Evolutionary conservation across 2,113 vertebrate genomes (phyloP).

Genomic region (Bolborhynchus lineola): DNA sequence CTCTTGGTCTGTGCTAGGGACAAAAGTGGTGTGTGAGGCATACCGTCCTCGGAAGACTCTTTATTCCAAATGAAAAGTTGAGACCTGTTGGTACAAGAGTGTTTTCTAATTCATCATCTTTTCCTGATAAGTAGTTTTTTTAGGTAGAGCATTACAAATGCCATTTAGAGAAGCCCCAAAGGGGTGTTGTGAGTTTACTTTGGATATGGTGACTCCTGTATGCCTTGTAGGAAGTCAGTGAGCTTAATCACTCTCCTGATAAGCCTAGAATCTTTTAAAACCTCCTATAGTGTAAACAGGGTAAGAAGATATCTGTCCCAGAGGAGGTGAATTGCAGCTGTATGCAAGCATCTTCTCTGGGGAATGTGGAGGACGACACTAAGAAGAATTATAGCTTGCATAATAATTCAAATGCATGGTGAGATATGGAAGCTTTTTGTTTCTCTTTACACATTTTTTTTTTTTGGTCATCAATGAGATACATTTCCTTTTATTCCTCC

Average conservation of each 20-base stretch:
- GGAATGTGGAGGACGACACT: background rate
- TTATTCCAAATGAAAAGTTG: background rate
- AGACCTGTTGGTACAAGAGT: background rate
- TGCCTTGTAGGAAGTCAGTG: background rate
- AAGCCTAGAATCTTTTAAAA: background rate
- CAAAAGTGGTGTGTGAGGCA: background rate
- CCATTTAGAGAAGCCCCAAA: background rate
- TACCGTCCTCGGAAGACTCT: background rate
- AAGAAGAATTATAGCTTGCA: background rate
- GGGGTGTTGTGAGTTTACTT: background rate
- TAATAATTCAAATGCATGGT: background rate
- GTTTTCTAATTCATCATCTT: background rate
- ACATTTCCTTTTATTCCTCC: background rate
- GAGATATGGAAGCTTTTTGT: background rate
- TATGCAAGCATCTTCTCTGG: background rate
- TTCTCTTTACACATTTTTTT: background rate
- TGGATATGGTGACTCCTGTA: background rate
- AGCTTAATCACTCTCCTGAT: background rate
- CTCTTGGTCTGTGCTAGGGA: background rate
- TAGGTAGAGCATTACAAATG: rapidly evolving
- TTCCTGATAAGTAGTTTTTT: background rate
- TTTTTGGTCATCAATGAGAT: background rate
- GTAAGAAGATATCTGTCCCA: background rate
- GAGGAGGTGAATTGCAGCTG: background rate
- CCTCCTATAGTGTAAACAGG: background rate